Percentiles rank a stretch among this genome's conserved stretches.
These are phyloP conservation scores for Phrynocephalus vlangalii DNA, from an alignment of 2,797 vertebrate species.

Conservation along the genomic window DNA sequence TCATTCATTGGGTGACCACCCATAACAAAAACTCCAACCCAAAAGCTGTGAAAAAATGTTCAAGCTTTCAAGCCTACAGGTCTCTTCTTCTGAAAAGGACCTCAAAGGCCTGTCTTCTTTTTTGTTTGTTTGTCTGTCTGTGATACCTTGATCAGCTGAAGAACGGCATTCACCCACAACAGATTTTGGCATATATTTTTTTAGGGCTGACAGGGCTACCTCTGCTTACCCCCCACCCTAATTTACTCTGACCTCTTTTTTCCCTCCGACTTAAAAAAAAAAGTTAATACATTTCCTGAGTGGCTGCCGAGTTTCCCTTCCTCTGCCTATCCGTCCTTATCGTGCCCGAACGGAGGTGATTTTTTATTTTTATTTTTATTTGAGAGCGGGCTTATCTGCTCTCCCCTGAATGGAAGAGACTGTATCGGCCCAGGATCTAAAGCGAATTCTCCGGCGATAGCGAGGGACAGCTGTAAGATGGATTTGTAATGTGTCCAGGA, in stretches of 20 bases:
- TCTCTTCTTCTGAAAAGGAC: no score
- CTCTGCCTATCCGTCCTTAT: not conserved
- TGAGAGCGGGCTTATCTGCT: constrained; percentile 6
- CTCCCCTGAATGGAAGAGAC: constrained; percentile 9
- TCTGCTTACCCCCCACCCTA: not conserved
- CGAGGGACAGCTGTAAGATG: accelerated
- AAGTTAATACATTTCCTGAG: constrained; percentile 28
- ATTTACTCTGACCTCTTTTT: constrained; percentile 43
- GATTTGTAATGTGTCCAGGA: not conserved
- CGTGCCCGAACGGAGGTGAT: constrained; percentile 33
- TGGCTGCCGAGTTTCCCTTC: constrained; percentile 36
- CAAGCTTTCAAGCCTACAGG: no score
- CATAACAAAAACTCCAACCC: no score
- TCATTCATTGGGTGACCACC: no score
- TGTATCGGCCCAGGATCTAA: accelerated
- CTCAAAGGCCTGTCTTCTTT: no score
- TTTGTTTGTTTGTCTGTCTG: no score
- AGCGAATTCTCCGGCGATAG: not conserved
- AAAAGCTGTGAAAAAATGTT: no score
- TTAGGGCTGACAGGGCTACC: no score
- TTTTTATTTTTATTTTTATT: not conserved
- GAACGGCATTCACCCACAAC: no score
- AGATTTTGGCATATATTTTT: no score
- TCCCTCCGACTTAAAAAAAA: constrained; percentile 15
- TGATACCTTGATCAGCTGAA: no score